phyloP scores from a whole-genome alignment of 2,797 vertebrate species.

The Antennarius maculatus region DNA sequence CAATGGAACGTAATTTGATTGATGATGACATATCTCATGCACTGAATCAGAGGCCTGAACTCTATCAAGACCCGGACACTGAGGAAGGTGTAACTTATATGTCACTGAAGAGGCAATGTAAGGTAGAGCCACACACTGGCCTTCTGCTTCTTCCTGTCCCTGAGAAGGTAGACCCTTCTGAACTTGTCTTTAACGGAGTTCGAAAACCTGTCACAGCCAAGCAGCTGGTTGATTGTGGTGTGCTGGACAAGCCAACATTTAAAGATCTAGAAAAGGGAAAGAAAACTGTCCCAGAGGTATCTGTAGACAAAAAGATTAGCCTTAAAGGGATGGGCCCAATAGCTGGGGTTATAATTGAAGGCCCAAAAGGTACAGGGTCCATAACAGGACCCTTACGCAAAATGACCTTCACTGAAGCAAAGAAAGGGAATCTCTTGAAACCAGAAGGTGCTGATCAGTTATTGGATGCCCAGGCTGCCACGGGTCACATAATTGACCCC shows the following conservation, averaged over 20 bases:
- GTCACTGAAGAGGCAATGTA: constrained; percentile 68
- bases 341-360: constrained; percentile 83
- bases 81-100: constrained; percentile 85
- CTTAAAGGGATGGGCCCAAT: constrained; percentile 89
- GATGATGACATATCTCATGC: constrained; percentile 72
- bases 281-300: constrained; percentile 87
- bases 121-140: constrained; percentile 85
- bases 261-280: constrained; percentile 88
- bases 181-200: constrained; percentile 75
- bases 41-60: constrained; percentile 63
- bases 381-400: constrained; percentile 77
- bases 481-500: constrained; percentile 90
- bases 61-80: constrained; percentile 73
- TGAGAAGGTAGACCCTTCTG: constrained; percentile 55
- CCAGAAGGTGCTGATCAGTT: constrained; percentile 79
- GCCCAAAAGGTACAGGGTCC: constrained; percentile 49
- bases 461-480: constrained; percentile 90
- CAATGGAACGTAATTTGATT: constrained; percentile 77
- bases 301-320: constrained; percentile 77
- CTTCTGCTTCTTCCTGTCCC: constrained; percentile 83
- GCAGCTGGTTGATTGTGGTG: constrained; percentile 76
- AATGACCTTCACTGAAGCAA: constrained; percentile 88
- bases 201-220: constrained; percentile 86
- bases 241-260: constrained; percentile 78
- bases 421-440: constrained; percentile 85